Evolutionary conservation across 2,113 vertebrate species (phyloP), one percentile per base, ranked within the genome.

Genomic region (Chelonoidis abingdonii): DNA sequence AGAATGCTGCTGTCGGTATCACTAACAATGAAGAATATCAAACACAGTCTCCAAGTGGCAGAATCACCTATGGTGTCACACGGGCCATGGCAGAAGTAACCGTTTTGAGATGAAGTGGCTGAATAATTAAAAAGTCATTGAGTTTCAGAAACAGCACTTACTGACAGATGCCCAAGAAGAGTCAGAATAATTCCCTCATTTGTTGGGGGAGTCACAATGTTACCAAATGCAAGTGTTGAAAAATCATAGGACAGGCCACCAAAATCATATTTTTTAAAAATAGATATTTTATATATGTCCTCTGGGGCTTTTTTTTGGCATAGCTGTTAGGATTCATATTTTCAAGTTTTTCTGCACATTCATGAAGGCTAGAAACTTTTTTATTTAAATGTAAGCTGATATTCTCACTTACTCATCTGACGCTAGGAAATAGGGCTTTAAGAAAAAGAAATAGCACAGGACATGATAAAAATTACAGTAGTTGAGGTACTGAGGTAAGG

Each of bases 41-140:
- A 82, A 93, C 89, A 84, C 3, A 1, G 65, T 21, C 79, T 95
- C 49, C 89, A 88, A 90, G 86, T 89, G 79, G 50, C 75, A 19
- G 35, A 21, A 35, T 69, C 16, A 21, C 7, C 13, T 38, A 8
- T 93, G 88, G 91, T 96, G 87, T 91, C 89, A 89, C 0, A 3
- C 38, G 80, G 83, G 89, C 80, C 93, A 56, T 57, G 90, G 78
- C 69, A 83, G 21, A 88, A 53, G 44, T 89, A 21, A 69, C 17
- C 38, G 86, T 38, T 47, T 89, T 72, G 35, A 84, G 84, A 83
- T 92, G 29, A 47, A 49, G 35, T 80, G 86, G 81, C 83, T 92
- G 49, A 13, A 84, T 88, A 53, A 17, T 25, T 75, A 47, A 1
- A 44, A n/a, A 0, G 0, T 80, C 59, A 86, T 76, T 92, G 75